phyloP scores from a whole-genome alignment of 2,797 vertebrate species.

The Melopsittacus undulatus region DNA sequence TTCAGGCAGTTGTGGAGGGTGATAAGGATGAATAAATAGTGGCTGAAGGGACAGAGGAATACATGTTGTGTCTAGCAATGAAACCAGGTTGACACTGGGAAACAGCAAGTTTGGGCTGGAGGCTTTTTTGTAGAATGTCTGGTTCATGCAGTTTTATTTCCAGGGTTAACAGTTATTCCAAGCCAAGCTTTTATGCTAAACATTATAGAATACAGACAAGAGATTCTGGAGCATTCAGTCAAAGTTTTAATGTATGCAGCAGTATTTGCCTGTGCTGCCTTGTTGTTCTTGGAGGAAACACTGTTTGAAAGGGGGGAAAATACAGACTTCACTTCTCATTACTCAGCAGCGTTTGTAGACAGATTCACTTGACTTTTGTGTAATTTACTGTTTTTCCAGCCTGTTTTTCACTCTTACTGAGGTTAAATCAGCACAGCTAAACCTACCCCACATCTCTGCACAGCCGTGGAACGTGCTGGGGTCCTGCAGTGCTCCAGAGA shows the following conservation, averaged over 20 bases:
- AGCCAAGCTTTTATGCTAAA: neutral
- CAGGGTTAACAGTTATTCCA: neutral
- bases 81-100: neutral
- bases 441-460: neutral
- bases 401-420: neutral
- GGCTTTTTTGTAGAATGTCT: neutral
- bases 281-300: accelerated
- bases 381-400: neutral
- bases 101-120: neutral
- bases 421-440: neutral
- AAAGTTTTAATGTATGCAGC: neutral
- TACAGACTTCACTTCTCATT: neutral
- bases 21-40: neutral
- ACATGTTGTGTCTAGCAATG: neutral
- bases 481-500: neutral
- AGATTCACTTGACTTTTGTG: neutral
- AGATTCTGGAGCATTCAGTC: neutral
- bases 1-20: neutral
- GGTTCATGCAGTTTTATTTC: neutral
- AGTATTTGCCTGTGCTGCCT: neutral
- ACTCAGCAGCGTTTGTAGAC: neutral
- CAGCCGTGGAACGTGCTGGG: neutral
- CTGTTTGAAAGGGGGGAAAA: neutral
- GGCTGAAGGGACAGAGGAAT: neutral
- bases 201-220: accelerated